These are phyloP conservation scores for Ectobius pallidus DNA, from an alignment of 2,888 invertebrate genomes.

Conservation along the genomic window DNA sequence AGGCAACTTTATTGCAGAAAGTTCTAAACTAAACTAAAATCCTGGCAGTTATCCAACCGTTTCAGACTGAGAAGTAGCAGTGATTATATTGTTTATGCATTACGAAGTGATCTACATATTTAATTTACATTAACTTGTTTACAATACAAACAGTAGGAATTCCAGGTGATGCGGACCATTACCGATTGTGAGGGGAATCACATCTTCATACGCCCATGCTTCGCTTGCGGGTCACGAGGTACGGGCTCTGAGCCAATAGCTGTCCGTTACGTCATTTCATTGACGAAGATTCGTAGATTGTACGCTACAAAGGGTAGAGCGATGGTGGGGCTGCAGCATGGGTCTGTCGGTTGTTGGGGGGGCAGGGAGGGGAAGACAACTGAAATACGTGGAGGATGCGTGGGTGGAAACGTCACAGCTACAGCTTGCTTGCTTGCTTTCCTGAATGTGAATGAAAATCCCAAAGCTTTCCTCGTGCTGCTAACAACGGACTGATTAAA, in stretches of 20 bases:
- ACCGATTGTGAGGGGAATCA: slow-evolving; percentile 19
- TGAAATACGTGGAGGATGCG: slow-evolving; percentile 15
- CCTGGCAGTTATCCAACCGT: too few species aligned
- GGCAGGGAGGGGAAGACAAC: slow-evolving; percentile 4
- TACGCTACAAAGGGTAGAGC: slow-evolving; percentile 27
- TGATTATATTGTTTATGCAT: too few species aligned
- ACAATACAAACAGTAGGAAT: too few species aligned
- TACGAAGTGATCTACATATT: too few species aligned
- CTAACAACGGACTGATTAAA: not conserved
- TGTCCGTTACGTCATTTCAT: slow-evolving; percentile 60
- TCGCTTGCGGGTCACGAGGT: slow-evolving; percentile 37
- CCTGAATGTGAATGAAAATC: not conserved
- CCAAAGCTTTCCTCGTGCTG: not conserved
- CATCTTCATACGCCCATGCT: slow-evolving; percentile 32
- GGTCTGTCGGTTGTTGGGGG: not conserved
- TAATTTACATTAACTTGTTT: too few species aligned
- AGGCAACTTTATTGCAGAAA: too few species aligned
- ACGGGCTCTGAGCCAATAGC: slow-evolving; percentile 52
- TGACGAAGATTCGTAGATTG: slow-evolving; percentile 52
- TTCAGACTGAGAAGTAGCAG: too few species aligned
- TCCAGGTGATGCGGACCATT: too few species aligned
- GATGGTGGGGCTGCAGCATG: too few species aligned
- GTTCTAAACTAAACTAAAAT: too few species aligned
- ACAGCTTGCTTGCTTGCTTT: too few species aligned
- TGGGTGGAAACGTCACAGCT: slow-evolving; percentile 30